Base-by-base conservation (phyloP, 2,113 vertebrate species). In the Ciconia boyciana region DNA sequence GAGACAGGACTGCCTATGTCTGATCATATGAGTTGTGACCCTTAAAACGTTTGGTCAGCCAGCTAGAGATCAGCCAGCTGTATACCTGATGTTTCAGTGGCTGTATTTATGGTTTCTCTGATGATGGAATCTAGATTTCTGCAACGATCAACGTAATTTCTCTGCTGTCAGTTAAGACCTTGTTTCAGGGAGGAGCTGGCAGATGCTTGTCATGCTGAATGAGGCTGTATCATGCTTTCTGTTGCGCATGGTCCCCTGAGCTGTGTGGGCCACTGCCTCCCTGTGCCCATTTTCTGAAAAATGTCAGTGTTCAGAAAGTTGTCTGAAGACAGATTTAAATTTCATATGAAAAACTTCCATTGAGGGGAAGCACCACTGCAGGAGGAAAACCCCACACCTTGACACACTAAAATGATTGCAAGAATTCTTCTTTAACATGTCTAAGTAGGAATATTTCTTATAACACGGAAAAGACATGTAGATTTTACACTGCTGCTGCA, bases 51-150 rank as follows among this genome's bases (percentile, higher is more conserved):
- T 76, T 76, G 43, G 19, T 74, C 52, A 21, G 31, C 34, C 54
- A 61, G 22, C 16, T 44, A 52, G 58, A 88, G 13, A 29, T 43
- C 58, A 81, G 29, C n/a, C 70, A 87, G 39, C 36, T 2, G 0
- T 84, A 11, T 78, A 41, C 21, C 20, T 80, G 44, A 48, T 79
- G 41, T 76, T 90, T 81, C 72, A 57, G n/a, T 32, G 25, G 36
- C 28, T 49, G 17, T 74, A 87, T 91, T 81, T 87, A 44, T 39
- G 19, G n/a, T 86, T 93, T 75, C 52, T 55, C 11, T 44, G 72
- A 83, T 83, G 52, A 79, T 76, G 68, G 94, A 95, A 81, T 87
- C 31, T 75, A 39, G 52, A 92, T 68, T 93, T 93, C 60, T 90
- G 43, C 58, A 84, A 51, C 0, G 0, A 31, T 16, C 39, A 83